Conservation (phyloP, 2,888 invertebrate genomes). For the Acheta domesticus region DNA sequence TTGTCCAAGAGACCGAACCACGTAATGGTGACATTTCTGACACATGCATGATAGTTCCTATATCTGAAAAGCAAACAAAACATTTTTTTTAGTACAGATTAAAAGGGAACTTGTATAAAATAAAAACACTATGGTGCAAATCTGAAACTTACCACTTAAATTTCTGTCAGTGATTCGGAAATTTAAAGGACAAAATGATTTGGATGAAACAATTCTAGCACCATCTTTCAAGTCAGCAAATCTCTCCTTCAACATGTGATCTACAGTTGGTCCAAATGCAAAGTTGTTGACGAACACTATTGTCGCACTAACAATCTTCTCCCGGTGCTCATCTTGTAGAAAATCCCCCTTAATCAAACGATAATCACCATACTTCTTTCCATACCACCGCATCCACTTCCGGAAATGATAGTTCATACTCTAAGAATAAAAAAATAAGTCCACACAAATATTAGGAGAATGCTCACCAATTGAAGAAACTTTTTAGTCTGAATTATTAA, state of each 20-base stretch:
- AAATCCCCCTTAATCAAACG: constrained; percentile 93
- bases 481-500: neutral
- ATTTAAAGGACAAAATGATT: constrained; percentile 97
- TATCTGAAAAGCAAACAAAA: constrained; percentile 57
- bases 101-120: neutral
- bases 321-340: constrained; percentile 84
- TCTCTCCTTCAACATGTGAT: constrained; percentile 92
- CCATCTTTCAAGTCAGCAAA: constrained; percentile 95
- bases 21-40: constrained; percentile 91
- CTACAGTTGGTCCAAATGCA: constrained; percentile 96
- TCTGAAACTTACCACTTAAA: constrained; percentile 65
- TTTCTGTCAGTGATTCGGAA: constrained; percentile 97
- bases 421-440: constrained; percentile 50
- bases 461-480: neutral
- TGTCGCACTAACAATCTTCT: constrained; percentile 89
- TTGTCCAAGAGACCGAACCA: constrained; percentile 98
- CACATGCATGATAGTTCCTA: constrained; percentile 98
- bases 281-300: constrained; percentile 99
- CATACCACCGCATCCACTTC: constrained; percentile 98
- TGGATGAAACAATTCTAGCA: constrained; percentile 95
- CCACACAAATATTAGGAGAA: constrained; percentile 20
- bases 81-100: neutral
- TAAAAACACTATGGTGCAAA: neutral
- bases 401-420: constrained; percentile 87
- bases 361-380: constrained; percentile 89